Percentiles rank a stretch among this genome's conserved stretches.
These are phyloP conservation scores for Patiria pectinifera DNA, from an alignment of 53 echinoderm and acorn worm genomes.

Conservation along the genomic window DNA sequence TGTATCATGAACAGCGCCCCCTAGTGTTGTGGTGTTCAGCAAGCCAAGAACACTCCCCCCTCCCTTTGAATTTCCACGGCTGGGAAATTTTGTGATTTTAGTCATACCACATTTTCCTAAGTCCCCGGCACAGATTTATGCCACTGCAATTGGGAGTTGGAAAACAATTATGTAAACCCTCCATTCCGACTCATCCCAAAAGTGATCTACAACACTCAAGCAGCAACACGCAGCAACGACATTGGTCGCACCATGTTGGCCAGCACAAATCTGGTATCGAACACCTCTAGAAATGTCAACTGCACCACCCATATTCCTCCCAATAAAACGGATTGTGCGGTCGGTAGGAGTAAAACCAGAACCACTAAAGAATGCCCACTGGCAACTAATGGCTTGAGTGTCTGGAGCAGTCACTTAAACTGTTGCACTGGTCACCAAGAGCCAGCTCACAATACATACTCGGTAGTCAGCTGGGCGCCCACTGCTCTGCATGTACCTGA, in stretches of 20 bases:
- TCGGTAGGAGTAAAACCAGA: conserved; percentile 24
- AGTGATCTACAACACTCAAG: too few relatives aligned
- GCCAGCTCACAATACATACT: conserved; percentile 32
- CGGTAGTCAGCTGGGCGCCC: conserved; percentile 23
- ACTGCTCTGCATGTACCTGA: conserved; percentile 26
- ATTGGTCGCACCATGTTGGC: conserved; percentile 20
- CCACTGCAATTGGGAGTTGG: too few relatives aligned
- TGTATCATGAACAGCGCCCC: too few relatives aligned
- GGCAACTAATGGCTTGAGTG: conserved; percentile 50
- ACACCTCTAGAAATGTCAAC: conserved; percentile 30
- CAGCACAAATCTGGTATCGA: conserved; percentile 62
- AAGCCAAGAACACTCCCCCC: too few relatives aligned
- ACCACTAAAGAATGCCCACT: conserved; percentile 19
- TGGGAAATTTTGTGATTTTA: too few relatives aligned
- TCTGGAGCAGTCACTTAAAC: conserved; percentile 35
- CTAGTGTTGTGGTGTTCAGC: too few relatives aligned
- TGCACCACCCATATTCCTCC: conserved; percentile 51
- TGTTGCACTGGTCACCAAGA: conserved; percentile 21
- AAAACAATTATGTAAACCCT: too few relatives aligned
- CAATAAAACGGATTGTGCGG: conserved; percentile 37
- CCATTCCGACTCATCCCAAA: too few relatives aligned
- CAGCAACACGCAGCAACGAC: too few relatives aligned
- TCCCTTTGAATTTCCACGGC: too few relatives aligned
- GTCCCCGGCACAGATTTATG: too few relatives aligned
- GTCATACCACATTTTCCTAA: too few relatives aligned